Percentiles rank a stretch among this genome's conserved stretches.
Evolutionary conservation across 2,113 vertebrate genomes (phyloP).

Genomic region (Notothenia coriiceps): DNA sequence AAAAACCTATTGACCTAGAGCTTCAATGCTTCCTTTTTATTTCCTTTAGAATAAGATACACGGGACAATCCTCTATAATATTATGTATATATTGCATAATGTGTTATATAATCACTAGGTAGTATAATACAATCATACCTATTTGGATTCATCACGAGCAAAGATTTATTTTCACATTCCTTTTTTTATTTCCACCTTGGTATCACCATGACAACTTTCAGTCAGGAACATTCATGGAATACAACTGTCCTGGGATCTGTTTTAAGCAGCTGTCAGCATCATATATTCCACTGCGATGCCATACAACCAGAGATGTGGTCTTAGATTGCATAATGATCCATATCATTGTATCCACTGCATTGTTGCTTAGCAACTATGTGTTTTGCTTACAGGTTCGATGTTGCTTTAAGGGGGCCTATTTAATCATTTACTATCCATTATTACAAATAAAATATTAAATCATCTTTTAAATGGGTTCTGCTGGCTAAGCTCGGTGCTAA

Average conservation of each 20-base stretch:
- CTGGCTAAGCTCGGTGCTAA: neutral
- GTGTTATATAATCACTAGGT: too few species aligned
- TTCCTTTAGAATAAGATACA: too few species aligned
- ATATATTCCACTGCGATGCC: neutral
- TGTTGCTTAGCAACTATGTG: conserved; percentile 48
- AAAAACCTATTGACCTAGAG: too few species aligned
- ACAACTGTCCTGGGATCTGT: neutral
- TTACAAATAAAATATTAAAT: neutral
- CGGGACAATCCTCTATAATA: too few species aligned
- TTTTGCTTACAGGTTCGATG: neutral
- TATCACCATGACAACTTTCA: neutral
- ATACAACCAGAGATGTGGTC: neutral
- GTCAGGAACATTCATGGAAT: neutral
- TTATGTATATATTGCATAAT: too few species aligned
- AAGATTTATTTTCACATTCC: too few species aligned
- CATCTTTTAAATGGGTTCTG: neutral
- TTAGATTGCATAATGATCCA: neutral
- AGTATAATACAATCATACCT: too few species aligned
- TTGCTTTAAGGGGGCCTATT: neutral
- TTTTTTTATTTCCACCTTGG: too few species aligned
- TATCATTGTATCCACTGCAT: neutral
- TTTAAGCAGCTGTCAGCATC: conserved; percentile 2
- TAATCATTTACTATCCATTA: conserved; percentile 7
- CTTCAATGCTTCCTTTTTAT: too few species aligned
- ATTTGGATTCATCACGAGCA: too few species aligned